Percentiles rank a stretch among this genome's conserved stretches.
Evolutionary conservation across 1,140 invertebrate species (phyloP).

Genomic region (Drosophila eugracilis): DNA sequence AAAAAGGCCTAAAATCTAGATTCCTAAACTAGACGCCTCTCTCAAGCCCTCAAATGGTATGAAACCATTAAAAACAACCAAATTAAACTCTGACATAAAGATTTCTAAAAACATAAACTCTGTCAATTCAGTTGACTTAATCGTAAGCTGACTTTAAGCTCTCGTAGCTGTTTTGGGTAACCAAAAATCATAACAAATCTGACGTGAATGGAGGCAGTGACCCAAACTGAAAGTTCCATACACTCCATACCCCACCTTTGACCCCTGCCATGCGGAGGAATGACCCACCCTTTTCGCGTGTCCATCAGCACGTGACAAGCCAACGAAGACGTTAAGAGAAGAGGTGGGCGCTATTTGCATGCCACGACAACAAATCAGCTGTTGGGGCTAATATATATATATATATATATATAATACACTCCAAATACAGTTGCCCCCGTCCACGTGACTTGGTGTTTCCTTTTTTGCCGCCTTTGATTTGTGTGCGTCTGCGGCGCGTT

Average conservation of each 20-base stretch:
- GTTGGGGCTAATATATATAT: slow-evolving; percentile 35
- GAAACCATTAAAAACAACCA: no score
- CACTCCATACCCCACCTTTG: neutral
- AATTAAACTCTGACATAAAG: no score
- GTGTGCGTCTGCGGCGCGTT: slow-evolving; percentile 16
- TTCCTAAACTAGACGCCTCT: no score
- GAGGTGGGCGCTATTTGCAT: slow-evolving; percentile 49
- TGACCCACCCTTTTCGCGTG: slow-evolving; percentile 26
- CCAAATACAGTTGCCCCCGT: slow-evolving; percentile 15
- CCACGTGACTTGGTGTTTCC: slow-evolving; percentile 7
- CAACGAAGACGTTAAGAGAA: neutral
- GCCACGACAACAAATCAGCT: slow-evolving; percentile 62
- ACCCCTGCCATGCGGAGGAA: neutral
- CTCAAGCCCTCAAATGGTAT: no score
- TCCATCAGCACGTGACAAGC: slow-evolving; percentile 60
- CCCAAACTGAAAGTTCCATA: no score
- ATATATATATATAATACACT: neutral
- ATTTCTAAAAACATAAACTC: neutral
- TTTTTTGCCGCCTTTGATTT: slow-evolving; percentile 12
- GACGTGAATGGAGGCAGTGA: neutral
- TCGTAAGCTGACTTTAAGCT: slow-evolving; percentile 2
- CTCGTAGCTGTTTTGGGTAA: neutral
- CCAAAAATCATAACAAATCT: slow-evolving; percentile 12
- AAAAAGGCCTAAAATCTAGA: no score
- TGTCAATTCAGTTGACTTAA: neutral